Conservation (phyloP, 2,113 vertebrate species). For the Pteropus alecto region DNA sequence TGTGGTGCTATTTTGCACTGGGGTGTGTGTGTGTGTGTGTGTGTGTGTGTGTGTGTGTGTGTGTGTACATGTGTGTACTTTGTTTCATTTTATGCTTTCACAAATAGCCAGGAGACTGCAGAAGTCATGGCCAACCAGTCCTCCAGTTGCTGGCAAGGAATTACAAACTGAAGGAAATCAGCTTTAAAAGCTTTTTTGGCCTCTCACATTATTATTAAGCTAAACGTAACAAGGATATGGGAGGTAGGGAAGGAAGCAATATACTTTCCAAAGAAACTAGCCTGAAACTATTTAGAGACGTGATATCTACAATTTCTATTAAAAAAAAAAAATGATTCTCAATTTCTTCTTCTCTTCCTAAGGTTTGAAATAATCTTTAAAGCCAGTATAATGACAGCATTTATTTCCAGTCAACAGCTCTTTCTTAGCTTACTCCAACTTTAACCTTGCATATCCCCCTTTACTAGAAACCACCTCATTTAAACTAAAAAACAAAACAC, state of each 20-base stretch:
- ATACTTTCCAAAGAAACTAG: conserved; percentile 55
- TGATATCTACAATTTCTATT: conserved; percentile 32
- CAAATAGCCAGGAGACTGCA: conserved; percentile 69
- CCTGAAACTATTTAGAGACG: conserved; percentile 60
- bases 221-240: conserved; percentile 67
- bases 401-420: conserved; percentile 42
- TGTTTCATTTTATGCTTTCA: conserved; percentile 60
- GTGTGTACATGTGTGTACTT: not conserved
- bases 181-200: conserved; percentile 77
- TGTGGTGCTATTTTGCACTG: not conserved
- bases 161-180: conserved; percentile 74
- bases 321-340: conserved; percentile 2
- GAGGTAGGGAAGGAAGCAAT: not conserved
- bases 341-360: conserved; percentile 39
- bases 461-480: conserved; percentile 31
- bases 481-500: not conserved
- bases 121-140: conserved; percentile 59
- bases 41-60: not conserved
- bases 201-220: conserved; percentile 69
- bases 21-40: not conserved
- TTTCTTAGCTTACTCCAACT: not conserved
- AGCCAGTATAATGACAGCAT: conserved; percentile 31
- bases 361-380: conserved; percentile 48
- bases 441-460: not conserved
- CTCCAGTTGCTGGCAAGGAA: conserved; percentile 59